Conservation (phyloP, 2,797 vertebrate genomes). For the Hypotaenidia philippensis region DNA sequence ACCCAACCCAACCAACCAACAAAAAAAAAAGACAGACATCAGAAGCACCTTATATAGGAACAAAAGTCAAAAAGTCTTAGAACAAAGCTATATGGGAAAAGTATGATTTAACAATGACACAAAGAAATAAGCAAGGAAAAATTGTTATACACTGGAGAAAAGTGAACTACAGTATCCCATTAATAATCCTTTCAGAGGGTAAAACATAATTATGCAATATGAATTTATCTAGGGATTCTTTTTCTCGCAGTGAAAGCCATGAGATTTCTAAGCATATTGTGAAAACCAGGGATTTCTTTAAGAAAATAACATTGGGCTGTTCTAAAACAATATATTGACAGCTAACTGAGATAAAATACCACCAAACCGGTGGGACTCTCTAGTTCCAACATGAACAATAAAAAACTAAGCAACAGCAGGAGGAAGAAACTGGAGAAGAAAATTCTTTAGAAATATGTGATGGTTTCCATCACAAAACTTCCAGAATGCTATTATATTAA, state of each 20-base stretch:
- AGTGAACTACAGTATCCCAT: not conserved
- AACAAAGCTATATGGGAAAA: not conserved
- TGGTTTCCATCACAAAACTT: not conserved
- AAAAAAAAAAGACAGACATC: not conserved
- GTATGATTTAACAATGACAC: not conserved
- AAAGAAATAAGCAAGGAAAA: slow-evolving; percentile 16
- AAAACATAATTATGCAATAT: slow-evolving; percentile 18
- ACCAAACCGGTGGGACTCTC: not conserved
- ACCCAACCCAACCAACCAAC: no score
- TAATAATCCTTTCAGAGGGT: slow-evolving; percentile 2
- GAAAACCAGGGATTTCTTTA: not conserved
- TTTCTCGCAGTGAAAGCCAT: not conserved
- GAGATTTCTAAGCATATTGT: not conserved
- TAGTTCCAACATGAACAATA: not conserved
- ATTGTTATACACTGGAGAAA: not conserved
- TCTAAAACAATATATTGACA: not conserved
- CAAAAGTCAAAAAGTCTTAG: not conserved
- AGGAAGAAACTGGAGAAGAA: not conserved
- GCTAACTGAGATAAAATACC: not conserved
- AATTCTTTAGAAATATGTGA: not conserved
- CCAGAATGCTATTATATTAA: not conserved
- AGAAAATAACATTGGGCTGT: not conserved
- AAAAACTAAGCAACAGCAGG: not conserved
- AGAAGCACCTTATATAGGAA: not conserved
- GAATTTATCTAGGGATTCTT: not conserved